These are phyloP conservation scores for Chaenocephalus aceratus DNA, from an alignment of 2,113 vertebrate species.

Conservation along the genomic window DNA sequence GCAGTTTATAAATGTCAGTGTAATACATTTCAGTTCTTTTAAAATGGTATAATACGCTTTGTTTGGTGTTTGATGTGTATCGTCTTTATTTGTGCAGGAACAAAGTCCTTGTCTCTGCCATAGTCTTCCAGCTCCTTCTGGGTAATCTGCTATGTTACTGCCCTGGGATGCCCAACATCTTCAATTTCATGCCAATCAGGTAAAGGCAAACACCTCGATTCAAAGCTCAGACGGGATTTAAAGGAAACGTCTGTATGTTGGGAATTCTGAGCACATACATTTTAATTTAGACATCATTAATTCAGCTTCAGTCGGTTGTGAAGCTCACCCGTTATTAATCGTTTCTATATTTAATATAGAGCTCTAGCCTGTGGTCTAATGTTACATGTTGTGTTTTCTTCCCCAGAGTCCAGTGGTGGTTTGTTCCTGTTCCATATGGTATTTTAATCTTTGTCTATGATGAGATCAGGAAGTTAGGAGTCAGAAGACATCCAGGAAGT, in stretches of 20 bases:
- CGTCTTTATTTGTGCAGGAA: slow-evolving; percentile 79
- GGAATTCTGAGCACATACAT: not conserved
- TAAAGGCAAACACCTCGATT: slow-evolving; percentile 58
- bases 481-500: slow-evolving; percentile 90
- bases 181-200: slow-evolving; percentile 94
- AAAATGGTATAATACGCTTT: not conserved
- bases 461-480: slow-evolving; percentile 89
- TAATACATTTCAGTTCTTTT: not conserved
- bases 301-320: no score
- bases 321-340: not conserved
- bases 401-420: slow-evolving; percentile 90
- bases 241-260: not conserved
- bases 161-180: slow-evolving; percentile 91
- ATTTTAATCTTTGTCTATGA: slow-evolving; percentile 91
- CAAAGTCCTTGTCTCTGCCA: slow-evolving; percentile 85
- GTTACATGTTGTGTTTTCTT: not conserved
- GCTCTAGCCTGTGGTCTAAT: not conserved
- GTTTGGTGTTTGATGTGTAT: not conserved
- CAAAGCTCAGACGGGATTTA: not conserved
- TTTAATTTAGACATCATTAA: not conserved
- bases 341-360: not conserved
- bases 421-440: slow-evolving; percentile 88
- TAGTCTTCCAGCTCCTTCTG: slow-evolving; percentile 89
- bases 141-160: slow-evolving; percentile 92
- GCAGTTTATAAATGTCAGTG: not conserved